Base-by-base conservation (phyloP, 1,140 invertebrate genomes). In the Babylonia areolata region DNA sequence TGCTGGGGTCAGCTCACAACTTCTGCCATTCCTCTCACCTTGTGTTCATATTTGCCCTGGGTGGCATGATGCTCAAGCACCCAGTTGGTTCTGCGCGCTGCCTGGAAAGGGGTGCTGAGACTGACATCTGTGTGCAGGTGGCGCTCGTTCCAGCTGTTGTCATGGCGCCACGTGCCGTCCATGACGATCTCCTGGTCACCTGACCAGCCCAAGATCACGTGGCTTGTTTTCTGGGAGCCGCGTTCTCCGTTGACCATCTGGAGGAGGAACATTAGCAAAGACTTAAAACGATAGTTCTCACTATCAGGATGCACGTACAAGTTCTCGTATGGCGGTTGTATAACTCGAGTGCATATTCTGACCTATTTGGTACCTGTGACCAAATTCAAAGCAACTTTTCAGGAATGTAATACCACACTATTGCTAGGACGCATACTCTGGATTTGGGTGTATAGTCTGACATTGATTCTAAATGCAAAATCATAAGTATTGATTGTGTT, bases 31-130 rank as follows among this genome's bases (percentile, higher is more conserved):
- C 12, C 6, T 0, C 78, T 80, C 78, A 80, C 78, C 78, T 58
- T 51, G 28, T 80, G 42, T 35, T 80, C 78, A 17, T 58, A 54
- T 58, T 80, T 80, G 78, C 40, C 46, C 42, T 80, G 78, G 6
- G 78, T 31, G 33, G 78, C 11, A 42, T 80, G 78, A 42, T 58
- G 40, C 78, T 80, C 78, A 3, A 54, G 33, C 78, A 80, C 3
- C 78, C 78, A 80, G 42, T 28, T 80, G 78, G 42, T 58, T 3
- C 5, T 31, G 71, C 77, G 81, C 12, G 87, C 40, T 12, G 75
- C 51, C 46, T 81, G 81, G 69, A 90, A 91, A 28, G 90, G 90
- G 31, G 90, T 89, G 28, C 54, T 31, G 3, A 91, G 33, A 28
- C 78, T 79, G 35, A 89, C 1, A 37, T 81, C 85, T n/a, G 54